A percentile compares a stretch with the other conserved stretches of the same genome.
Evolutionary conservation across 1,140 invertebrate genomes (phyloP).

Genomic region (Lerema accius): DNA sequence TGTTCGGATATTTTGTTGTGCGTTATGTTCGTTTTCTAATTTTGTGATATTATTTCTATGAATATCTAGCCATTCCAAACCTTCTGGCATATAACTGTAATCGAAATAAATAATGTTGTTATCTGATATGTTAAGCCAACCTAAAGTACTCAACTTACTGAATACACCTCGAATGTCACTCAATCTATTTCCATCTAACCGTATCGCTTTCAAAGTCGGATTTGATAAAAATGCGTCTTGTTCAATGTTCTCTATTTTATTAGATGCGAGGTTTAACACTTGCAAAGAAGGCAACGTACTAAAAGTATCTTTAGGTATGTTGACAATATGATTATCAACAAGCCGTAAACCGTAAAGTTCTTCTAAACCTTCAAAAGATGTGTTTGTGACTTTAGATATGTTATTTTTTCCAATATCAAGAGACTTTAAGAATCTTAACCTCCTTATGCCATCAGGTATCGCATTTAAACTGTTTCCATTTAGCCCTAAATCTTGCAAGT

Average conservation of each 20-base stretch:
- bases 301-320: constrained; percentile 87
- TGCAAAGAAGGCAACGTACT: constrained; percentile 85
- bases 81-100: constrained; percentile 86
- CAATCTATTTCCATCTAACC: constrained; percentile 87
- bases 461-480: constrained; percentile 88
- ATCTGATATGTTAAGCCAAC: constrained; percentile 89
- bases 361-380: constrained; percentile 86
- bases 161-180: constrained; percentile 87
- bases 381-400: constrained; percentile 84
- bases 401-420: constrained; percentile 91
- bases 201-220: constrained; percentile 86
- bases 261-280: constrained; percentile 88
- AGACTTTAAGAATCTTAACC: constrained; percentile 87
- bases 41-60: constrained; percentile 87
- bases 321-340: constrained; percentile 86
- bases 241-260: constrained; percentile 86
- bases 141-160: constrained; percentile 85
- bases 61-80: constrained; percentile 89
- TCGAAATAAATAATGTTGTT: constrained; percentile 88
- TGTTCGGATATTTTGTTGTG: constrained; percentile 90
- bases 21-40: constrained; percentile 89
- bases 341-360: constrained; percentile 85
- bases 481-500: constrained; percentile 90
- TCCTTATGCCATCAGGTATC: constrained; percentile 88
- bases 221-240: constrained; percentile 87